Evolutionary conservation across 2,113 vertebrate species (phyloP).

Genomic region (Cheilinus undulatus): DNA sequence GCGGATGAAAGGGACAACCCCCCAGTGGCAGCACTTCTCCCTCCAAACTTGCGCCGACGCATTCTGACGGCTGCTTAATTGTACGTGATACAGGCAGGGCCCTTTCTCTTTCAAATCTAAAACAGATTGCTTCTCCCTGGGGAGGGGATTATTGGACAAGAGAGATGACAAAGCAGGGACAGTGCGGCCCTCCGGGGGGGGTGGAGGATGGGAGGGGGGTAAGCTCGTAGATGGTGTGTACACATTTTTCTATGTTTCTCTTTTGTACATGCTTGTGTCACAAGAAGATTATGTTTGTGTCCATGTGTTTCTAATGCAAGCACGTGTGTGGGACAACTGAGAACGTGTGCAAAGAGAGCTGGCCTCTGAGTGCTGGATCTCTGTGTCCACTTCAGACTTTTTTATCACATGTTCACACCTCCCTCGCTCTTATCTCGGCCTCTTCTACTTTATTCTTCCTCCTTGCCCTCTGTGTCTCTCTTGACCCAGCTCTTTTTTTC

Average conservation of each 20-base stretch:
- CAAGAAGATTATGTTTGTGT: constrained; percentile 65
- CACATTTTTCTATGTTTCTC: constrained; percentile 55
- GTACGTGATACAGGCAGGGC: constrained; percentile 80
- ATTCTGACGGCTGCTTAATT: constrained; percentile 84
- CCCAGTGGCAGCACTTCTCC: constrained; percentile 72
- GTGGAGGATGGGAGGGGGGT: constrained; percentile 41
- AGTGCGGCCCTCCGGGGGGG: constrained; percentile 69
- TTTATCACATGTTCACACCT: constrained; percentile 62
- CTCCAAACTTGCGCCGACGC: constrained; percentile 70
- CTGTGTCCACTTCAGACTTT: constrained; percentile 20
- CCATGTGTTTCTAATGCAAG: constrained; percentile 48
- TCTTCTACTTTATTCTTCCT: constrained; percentile 39
- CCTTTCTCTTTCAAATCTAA: constrained; percentile 82
- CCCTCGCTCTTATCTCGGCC: constrained; percentile 49
- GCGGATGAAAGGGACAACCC: constrained; percentile 77
- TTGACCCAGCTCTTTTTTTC: constrained; percentile 58
- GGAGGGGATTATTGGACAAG: constrained; percentile 80
- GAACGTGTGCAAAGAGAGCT: constrained; percentile 20
- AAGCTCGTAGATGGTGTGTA: constrained; percentile 47
- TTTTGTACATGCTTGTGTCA: constrained; percentile 40
- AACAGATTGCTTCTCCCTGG: constrained; percentile 84
- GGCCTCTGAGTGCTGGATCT: constrained; percentile 36
- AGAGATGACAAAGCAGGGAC: constrained; percentile 77
- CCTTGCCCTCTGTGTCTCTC: constrained; percentile 51
- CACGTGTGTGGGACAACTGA: constrained; percentile 42